Conservation (phyloP, 2,113 vertebrate species). For the Xerus inauris region DNA sequence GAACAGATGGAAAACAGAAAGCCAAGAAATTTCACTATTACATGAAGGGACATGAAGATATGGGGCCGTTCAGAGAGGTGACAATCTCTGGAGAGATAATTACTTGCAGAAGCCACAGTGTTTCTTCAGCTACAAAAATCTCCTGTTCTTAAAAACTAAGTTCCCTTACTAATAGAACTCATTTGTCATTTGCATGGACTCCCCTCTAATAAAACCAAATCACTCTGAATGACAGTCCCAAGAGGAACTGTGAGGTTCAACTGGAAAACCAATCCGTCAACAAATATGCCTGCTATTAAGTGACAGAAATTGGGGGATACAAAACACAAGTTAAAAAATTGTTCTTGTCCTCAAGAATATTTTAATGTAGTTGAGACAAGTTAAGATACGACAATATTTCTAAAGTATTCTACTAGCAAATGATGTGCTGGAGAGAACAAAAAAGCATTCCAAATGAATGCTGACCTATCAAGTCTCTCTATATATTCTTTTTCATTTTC, state of each 20-base stretch:
- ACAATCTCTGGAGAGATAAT: slow-evolving; percentile 20
- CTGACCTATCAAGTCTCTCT: background rate
- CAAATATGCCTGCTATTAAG: background rate
- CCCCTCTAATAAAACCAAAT: slow-evolving; percentile 46
- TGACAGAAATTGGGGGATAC: background rate
- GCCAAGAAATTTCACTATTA: background rate
- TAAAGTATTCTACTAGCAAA: background rate
- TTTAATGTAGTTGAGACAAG: background rate
- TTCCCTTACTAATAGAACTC: slow-evolving; percentile 59
- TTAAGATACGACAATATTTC: background rate
- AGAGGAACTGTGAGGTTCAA: slow-evolving; percentile 27
- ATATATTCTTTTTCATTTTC: background rate
- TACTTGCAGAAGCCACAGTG: slow-evolving; percentile 37
- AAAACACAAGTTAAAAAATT: background rate
- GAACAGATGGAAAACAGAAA: slow-evolving; percentile 1
- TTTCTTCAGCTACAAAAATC: slow-evolving; percentile 12
- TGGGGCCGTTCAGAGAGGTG: background rate
- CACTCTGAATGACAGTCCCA: slow-evolving; percentile 46
- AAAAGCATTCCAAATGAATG: background rate
- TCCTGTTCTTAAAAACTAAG: slow-evolving; percentile 36
- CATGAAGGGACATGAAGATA: background rate
- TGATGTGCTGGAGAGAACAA: background rate
- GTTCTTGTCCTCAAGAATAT: background rate
- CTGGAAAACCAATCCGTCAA: slow-evolving; percentile 55
- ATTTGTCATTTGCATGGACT: slow-evolving; percentile 65